phyloP scores from a whole-genome alignment of 2,888 invertebrate species.

The Dorcus parallelipipedus region DNA sequence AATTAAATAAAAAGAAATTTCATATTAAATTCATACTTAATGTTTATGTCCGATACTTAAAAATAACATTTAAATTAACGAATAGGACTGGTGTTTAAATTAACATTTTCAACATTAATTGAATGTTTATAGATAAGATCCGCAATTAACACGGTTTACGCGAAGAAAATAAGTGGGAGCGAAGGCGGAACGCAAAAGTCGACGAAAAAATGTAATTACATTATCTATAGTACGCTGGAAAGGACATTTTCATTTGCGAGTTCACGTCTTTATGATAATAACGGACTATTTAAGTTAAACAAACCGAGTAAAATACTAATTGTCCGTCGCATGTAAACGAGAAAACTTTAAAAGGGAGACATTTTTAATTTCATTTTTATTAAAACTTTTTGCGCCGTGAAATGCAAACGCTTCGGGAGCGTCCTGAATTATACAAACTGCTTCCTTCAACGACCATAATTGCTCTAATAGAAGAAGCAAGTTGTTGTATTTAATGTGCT shows the following conservation, averaged over 20 bases:
- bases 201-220: constrained; percentile 23
- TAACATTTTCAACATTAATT: too few species aligned
- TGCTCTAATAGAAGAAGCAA: too few species aligned
- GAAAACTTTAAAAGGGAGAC: constrained; percentile 26
- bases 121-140: not conserved
- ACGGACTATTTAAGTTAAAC: constrained; percentile 25
- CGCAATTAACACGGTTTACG: not conserved
- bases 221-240: constrained; percentile 16
- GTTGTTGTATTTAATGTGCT: too few species aligned
- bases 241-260: constrained; percentile 23
- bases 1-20: too few species aligned
- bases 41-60: too few species aligned
- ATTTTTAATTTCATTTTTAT: constrained; percentile 1
- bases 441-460: too few species aligned
- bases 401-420: not conserved
- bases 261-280: constrained; percentile 18
- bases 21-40: too few species aligned
- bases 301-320: constrained; percentile 28
- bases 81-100: too few species aligned
- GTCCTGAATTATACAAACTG: too few species aligned
- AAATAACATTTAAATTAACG: too few species aligned
- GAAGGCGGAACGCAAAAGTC: not conserved
- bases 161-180: not conserved
- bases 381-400: not conserved
- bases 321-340: constrained; percentile 30